Conservation (phyloP, 2,113 vertebrate genomes). For the Apeltes quadracus region DNA sequence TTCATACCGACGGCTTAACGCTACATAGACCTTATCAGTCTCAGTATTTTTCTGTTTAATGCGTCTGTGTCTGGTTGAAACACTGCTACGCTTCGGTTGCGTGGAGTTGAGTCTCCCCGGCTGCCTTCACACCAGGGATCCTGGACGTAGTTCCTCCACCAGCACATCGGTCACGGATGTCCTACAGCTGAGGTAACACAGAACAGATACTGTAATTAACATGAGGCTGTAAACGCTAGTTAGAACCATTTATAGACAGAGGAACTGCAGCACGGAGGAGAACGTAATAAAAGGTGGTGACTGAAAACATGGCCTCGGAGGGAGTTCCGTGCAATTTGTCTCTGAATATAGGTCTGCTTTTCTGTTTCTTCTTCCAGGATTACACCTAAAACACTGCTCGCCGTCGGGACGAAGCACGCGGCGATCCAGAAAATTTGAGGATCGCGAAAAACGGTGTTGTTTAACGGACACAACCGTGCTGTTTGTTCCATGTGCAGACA, state of each 20-base stretch:
- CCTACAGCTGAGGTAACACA: constrained; percentile 34
- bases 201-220: constrained; percentile 63
- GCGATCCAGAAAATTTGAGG: constrained; percentile 11
- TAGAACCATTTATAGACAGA: constrained; percentile 68
- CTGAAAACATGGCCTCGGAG: constrained; percentile 40
- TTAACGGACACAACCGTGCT: constrained; percentile 5
- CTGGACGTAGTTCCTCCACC: constrained; percentile 7
- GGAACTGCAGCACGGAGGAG: constrained; percentile 45
- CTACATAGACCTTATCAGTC: constrained; percentile 4
- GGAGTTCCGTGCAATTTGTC: background rate
- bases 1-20: background rate
- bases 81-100: background rate
- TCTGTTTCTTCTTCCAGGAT: constrained; percentile 29
- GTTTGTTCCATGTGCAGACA: constrained; percentile 17
- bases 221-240: constrained; percentile 68
- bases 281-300: constrained; percentile 61
- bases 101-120: background rate
- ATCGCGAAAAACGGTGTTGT: too few species aligned
- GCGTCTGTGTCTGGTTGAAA: background rate
- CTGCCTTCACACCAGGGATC: background rate
- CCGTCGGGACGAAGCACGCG: constrained; percentile 17
- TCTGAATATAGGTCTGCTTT: constrained; percentile 36
- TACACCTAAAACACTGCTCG: constrained; percentile 23
- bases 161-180: constrained; percentile 18
- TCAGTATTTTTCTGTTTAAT: background rate